A percentile compares a stretch with the other conserved stretches of the same genome.
Evolutionary conservation across 2,797 vertebrate species (phyloP).

Genomic region (Heliangelus exortis): DNA sequence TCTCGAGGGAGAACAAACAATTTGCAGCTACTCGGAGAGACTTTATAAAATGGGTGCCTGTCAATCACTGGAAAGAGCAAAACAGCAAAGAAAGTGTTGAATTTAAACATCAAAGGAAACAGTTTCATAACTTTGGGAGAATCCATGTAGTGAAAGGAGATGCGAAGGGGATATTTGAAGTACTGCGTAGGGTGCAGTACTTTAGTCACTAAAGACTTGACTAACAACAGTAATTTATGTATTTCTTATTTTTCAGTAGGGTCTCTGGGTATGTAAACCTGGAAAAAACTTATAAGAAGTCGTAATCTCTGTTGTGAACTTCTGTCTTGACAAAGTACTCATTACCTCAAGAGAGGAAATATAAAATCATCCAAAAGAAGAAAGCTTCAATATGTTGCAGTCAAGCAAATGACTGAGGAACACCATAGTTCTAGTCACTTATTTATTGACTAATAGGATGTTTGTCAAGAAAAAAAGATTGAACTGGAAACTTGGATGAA

Average conservation of each 20-base stretch:
- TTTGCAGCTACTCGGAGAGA: neutral
- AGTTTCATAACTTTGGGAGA: neutral
- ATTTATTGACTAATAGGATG: neutral
- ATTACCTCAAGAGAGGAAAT: neutral
- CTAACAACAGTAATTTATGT: neutral
- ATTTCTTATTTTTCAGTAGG: neutral
- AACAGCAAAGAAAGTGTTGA: neutral
- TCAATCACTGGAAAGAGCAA: neutral
- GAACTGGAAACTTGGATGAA: neutral
- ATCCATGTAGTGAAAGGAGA: neutral
- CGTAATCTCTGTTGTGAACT: neutral
- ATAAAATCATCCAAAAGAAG: neutral
- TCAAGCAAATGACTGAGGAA: neutral
- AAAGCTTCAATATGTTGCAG: neutral
- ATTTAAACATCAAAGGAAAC: neutral
- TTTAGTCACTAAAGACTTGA: neutral
- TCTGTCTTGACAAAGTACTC: too few species aligned
- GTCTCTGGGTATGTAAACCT: neutral
- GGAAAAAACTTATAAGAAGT: neutral
- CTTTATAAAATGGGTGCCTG: neutral
- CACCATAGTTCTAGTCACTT: neutral
- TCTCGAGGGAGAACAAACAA: neutral
- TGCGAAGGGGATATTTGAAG: neutral
- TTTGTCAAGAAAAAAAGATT: neutral
- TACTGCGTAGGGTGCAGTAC: neutral